Conservation (phyloP, 37 sponge, comb jelly and placozoan species). For the Halichondria panicea region DNA sequence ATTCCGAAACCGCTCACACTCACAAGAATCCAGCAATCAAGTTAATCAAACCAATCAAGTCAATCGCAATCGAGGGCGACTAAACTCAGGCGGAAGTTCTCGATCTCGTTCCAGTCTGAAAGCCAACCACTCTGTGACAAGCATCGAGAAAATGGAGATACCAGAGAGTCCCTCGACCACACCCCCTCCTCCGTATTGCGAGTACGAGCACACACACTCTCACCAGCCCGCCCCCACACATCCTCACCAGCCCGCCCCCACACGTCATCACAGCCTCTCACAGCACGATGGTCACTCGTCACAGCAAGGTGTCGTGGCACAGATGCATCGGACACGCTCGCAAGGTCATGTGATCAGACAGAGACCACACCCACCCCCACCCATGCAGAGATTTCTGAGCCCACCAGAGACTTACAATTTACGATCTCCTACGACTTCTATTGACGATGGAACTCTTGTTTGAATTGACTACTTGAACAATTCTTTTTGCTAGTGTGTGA, state of each 20-base stretch:
- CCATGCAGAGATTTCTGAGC: too few species aligned
- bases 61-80: background rate
- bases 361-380: too few species aligned
- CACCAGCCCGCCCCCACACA: background rate
- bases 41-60: background rate
- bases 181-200: slow-evolving; percentile 40
- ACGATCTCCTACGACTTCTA: too few species aligned
- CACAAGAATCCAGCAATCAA: background rate
- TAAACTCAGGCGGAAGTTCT: slow-evolving; percentile 2
- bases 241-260: background rate
- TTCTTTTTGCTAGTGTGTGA: too few species aligned
- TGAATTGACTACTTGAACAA: too few species aligned
- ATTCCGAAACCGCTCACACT: background rate
- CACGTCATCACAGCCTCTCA: slow-evolving; percentile 15
- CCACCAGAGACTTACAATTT: too few species aligned
- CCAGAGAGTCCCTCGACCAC: slow-evolving; percentile 5
- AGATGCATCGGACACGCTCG: slow-evolving; percentile 26
- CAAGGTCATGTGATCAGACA: slow-evolving; percentile 36
- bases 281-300: slow-evolving; percentile 1
- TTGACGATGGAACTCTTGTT: too few species aligned
- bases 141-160: background rate
- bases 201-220: background rate
- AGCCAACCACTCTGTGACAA: background rate
- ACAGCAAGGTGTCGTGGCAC: background rate
- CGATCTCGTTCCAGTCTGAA: background rate